A percentile compares a stretch with the other conserved stretches of the same genome.
Evolutionary conservation across 2,113 vertebrate genomes (phyloP).

Genomic region (Mesembrinibis cayennensis): DNA sequence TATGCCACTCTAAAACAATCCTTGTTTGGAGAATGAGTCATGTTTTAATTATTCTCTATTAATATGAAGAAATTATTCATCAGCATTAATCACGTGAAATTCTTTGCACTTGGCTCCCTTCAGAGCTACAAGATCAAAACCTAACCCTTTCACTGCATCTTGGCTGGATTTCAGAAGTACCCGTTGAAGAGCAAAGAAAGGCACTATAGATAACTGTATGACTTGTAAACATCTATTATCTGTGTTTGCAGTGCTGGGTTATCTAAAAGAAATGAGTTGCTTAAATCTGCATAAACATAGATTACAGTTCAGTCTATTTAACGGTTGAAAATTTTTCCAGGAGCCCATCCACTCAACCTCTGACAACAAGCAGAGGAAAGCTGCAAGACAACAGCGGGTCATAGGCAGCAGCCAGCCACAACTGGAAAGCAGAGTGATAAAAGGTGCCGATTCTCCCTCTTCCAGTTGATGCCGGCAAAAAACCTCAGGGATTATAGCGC

Average conservation of each 20-base stretch:
- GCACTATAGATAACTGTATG: not conserved
- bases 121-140: not conserved
- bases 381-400: not conserved
- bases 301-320: not conserved
- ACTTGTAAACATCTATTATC: not conserved
- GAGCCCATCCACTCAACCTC: not conserved
- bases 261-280: not conserved
- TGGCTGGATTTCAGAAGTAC: not conserved
- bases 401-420: not conserved
- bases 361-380: not conserved
- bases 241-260: not conserved
- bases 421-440: not conserved
- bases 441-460: not conserved
- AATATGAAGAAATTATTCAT: slow-evolving; percentile 2
- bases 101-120: not conserved
- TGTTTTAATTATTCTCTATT: not conserved
- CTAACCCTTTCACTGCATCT: not conserved
- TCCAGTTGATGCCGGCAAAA: not conserved
- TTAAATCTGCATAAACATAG: not conserved
- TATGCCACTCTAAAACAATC: not conserved
- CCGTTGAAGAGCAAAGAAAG: not conserved
- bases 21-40: not conserved
- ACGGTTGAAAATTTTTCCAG: not conserved
- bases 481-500: not conserved
- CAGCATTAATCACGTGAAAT: not conserved